Conservation (phyloP, 2,888 invertebrate genomes). For the Rhagonycha fulva region DNA sequence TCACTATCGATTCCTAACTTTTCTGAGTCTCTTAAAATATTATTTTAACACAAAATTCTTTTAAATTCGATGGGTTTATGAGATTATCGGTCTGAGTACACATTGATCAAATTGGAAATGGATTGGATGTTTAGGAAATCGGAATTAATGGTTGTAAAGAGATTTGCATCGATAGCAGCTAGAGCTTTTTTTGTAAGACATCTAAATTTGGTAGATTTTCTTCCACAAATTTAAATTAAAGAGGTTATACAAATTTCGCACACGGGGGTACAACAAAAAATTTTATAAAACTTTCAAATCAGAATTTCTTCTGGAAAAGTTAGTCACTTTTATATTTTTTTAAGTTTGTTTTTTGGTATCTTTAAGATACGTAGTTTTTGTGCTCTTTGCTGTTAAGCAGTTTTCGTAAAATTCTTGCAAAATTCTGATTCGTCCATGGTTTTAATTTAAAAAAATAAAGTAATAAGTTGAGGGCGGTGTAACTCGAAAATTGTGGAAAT, state of each 20-base stretch:
- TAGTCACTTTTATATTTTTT: no score
- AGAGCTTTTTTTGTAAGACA: neutral
- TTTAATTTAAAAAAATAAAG: no score
- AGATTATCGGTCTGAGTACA: neutral
- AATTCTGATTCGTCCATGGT: no score
- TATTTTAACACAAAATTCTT: neutral
- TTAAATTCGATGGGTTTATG: neutral
- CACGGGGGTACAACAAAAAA: neutral
- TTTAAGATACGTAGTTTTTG: no score
- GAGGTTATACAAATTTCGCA: neutral
- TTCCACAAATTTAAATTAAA: neutral
- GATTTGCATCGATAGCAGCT: neutral
- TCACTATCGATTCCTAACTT: neutral
- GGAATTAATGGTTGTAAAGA: neutral
- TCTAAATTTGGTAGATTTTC: neutral
- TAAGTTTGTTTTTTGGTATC: no score
- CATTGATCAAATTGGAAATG: neutral
- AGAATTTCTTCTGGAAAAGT: no score
- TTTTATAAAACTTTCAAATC: no score
- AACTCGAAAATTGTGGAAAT: no score
- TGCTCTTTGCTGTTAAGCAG: no score
- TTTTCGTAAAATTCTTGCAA: no score
- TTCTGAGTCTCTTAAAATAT: neutral
- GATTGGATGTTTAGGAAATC: neutral
- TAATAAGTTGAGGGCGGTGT: no score